Evolutionary conservation across 2,113 vertebrate genomes (phyloP), one percentile per base, ranked within the genome.

Genomic region (Anolis carolinensis): DNA sequence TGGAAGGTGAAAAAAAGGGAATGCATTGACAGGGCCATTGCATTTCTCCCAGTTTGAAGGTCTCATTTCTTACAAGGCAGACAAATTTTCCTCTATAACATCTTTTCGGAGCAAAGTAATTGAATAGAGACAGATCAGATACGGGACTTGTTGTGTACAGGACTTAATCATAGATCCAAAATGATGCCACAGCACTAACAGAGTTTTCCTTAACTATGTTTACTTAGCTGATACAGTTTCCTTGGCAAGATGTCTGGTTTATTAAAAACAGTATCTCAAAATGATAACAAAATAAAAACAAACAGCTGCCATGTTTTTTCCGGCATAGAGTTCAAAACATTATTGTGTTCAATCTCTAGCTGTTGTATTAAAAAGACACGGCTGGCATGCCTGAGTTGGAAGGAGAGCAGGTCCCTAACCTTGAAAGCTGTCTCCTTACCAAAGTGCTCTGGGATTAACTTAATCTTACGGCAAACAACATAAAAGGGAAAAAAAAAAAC

Each of bases 401-500:
- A 16, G 27, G 7, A 30, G n/a, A 14, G 20, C 7, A 62, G 11
- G 13, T 18, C 73, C 30, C 30, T 32, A 20, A 14, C 1, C 1
- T 30, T 18, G 44, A 71, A 21, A n/a, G 14, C 18, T 84, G 71
- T 75, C 36, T 68, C 27, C 88, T 68, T n/a, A 63, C 70, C 44
- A 5, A 27, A 73, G 2, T 9, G n/a, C 27, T 18, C 27, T 2
- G 72, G 63, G 67, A 65, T 48, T 32, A 63, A 48, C 63, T 34
- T 65, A 70, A 62, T 82, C 34, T 88, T 81, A 89, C 11, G 90
- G 75, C 32, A 78, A 92, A 84, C 5, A 5, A 73, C 80, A 88
- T 32, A 81, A 92, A 92, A 39, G 2, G 32, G 87, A 74, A 90
- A 1, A 82, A 2, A 88, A 74, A 90, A 1, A 82, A 2, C 30